phyloP scores from a whole-genome alignment of 2,797 vertebrate species.

The Manis crassicaudata region DNA sequence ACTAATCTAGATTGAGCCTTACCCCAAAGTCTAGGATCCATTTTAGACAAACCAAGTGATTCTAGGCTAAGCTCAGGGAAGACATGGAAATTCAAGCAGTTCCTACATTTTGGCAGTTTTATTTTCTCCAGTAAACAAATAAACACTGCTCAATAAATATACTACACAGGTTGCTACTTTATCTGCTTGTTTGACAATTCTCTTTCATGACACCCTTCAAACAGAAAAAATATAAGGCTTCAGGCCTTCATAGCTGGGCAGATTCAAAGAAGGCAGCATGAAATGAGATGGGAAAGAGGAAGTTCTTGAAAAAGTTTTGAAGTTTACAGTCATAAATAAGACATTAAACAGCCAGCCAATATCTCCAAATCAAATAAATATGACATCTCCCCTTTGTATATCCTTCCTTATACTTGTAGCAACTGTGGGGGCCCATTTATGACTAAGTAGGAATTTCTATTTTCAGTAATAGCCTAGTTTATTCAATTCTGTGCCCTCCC shows the following conservation, averaged over 20 bases:
- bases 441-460: not conserved
- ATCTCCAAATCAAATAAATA: not conserved
- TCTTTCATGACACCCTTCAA: not conserved
- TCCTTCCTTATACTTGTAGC: not conserved
- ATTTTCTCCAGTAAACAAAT: not conserved
- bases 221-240: not conserved
- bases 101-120: not conserved
- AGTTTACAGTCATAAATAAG: not conserved
- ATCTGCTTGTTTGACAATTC: not conserved
- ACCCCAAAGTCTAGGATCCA: not conserved
- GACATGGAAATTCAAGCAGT: not conserved
- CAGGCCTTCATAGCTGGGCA: not conserved
- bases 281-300: not conserved
- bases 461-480: slow-evolving; percentile 21
- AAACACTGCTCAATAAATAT: not conserved
- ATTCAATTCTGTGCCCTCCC: not conserved
- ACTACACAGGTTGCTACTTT: not conserved
- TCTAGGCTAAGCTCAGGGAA: not conserved
- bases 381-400: not conserved
- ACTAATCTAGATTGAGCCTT: not conserved
- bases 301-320: slow-evolving; percentile 32
- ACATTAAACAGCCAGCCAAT: not conserved
- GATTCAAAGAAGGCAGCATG: not conserved
- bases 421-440: not conserved
- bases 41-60: not conserved